phyloP scores from a whole-genome alignment of 2,113 vertebrate genomes.

The Oreochromis tanganicae region DNA sequence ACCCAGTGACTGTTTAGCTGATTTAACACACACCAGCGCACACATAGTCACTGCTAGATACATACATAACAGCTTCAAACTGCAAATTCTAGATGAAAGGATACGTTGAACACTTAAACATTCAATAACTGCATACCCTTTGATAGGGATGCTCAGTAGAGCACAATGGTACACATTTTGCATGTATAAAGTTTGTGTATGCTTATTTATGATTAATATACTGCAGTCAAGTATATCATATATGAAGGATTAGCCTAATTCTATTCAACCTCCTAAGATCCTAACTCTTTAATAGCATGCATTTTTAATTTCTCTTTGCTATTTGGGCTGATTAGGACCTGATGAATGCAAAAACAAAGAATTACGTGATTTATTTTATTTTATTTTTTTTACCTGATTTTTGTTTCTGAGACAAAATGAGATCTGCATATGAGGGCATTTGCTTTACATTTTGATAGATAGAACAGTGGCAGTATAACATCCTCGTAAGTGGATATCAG shows the following conservation, averaged over 20 bases:
- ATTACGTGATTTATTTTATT: neutral
- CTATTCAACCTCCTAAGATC: neutral
- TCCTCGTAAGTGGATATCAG: neutral
- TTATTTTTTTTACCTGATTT: neutral
- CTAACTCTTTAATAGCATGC: neutral
- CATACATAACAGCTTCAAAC: neutral
- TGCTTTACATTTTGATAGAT: neutral
- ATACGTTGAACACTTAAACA: neutral
- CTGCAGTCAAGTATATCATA: neutral
- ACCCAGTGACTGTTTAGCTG: constrained; percentile 13
- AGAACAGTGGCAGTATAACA: neutral
- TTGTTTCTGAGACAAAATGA: neutral
- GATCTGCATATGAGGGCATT: neutral
- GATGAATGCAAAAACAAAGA: neutral
- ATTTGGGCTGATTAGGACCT: neutral
- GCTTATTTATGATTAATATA: neutral
- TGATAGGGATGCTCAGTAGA: neutral
- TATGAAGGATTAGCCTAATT: neutral
- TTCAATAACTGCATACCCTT: neutral
- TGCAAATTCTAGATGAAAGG: neutral
- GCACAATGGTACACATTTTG: neutral
- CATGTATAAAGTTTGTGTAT: neutral
- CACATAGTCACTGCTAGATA: neutral
- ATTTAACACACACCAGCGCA: constrained; percentile 1
- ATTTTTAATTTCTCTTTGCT: neutral